These are phyloP conservation scores for Tromatobia lineatoria DNA, from an alignment of 2,888 invertebrate species.

Conservation along the genomic window DNA sequence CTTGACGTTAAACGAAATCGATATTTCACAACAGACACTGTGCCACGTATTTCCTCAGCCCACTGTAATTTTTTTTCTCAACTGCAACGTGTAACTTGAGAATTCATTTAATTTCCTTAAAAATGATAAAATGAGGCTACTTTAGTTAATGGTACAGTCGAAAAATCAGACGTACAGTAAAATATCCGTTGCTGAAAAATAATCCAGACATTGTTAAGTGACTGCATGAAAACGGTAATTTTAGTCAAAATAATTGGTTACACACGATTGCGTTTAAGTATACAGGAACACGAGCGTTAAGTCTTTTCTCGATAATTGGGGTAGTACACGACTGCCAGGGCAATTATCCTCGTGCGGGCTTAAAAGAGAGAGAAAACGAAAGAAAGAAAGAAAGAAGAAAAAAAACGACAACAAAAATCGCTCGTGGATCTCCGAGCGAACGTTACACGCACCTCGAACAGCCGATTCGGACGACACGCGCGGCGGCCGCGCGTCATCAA, in stretches of 20 bases:
- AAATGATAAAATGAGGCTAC: background rate
- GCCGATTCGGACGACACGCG: slow-evolving; percentile 55
- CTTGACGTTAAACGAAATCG: slow-evolving; percentile 51
- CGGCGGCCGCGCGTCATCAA: slow-evolving; percentile 67
- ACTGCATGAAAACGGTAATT: slow-evolving; percentile 13
- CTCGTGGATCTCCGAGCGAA: slow-evolving; percentile 22
- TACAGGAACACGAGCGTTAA: slow-evolving; percentile 27
- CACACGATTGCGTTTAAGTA: background rate
- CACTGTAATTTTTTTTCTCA: background rate
- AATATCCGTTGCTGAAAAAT: background rate
- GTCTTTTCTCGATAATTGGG: slow-evolving; percentile 44
- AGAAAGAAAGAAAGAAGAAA: slow-evolving; percentile 5
- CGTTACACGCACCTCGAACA: slow-evolving; percentile 55
- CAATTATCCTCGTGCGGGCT: slow-evolving; percentile 39
- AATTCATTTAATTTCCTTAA: background rate
- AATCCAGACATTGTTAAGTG: background rate
- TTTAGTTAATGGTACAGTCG: background rate
- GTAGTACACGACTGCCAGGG: slow-evolving; percentile 26
- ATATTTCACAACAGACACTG: background rate
- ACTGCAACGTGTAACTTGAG: background rate
- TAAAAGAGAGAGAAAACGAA: background rate
- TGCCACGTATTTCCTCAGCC: background rate
- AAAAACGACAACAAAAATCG: slow-evolving; percentile 8
- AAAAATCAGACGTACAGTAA: background rate
- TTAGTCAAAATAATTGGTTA: background rate